These are phyloP conservation scores for Apodemus sylvaticus DNA, from an alignment of 2,113 vertebrate species.

Conservation along the genomic window DNA sequence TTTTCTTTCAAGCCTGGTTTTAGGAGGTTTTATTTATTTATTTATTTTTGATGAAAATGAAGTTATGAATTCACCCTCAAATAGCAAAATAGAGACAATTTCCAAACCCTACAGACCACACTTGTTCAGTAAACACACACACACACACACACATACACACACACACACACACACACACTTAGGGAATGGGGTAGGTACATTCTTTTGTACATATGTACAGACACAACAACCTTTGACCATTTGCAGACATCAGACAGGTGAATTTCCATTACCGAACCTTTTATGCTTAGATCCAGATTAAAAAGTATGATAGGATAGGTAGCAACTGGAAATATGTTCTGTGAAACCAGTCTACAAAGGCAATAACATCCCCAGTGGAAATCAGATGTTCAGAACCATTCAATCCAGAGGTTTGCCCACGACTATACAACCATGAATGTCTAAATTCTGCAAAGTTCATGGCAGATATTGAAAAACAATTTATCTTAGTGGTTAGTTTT, in stretches of 20 bases:
- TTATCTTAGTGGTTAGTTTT: not conserved
- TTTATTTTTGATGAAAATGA: not conserved
- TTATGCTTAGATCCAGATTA: not conserved
- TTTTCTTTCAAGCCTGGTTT: too few species aligned
- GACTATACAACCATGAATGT: conserved; percentile 43
- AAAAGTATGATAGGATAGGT: not conserved
- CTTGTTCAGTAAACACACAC: not conserved
- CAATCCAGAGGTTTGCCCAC: conserved; percentile 22
- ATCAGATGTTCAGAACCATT: not conserved
- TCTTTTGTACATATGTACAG: not conserved
- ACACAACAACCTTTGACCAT: not conserved
- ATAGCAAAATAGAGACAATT: not conserved
- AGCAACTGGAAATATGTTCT: not conserved
- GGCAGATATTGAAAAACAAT: not conserved
- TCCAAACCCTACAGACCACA: not conserved
- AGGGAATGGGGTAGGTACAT: not conserved
- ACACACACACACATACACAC: not conserved
- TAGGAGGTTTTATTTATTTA: too few species aligned
- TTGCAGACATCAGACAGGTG: not conserved
- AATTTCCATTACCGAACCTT: not conserved
- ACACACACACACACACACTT: not conserved
- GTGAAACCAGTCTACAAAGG: not conserved
- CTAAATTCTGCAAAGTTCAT: conserved; percentile 36
- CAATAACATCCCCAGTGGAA: not conserved
- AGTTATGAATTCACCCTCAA: not conserved